These are phyloP conservation scores for Chironomus riparius DNA, from an alignment of 2,888 invertebrate species.

Conservation along the genomic window DNA sequence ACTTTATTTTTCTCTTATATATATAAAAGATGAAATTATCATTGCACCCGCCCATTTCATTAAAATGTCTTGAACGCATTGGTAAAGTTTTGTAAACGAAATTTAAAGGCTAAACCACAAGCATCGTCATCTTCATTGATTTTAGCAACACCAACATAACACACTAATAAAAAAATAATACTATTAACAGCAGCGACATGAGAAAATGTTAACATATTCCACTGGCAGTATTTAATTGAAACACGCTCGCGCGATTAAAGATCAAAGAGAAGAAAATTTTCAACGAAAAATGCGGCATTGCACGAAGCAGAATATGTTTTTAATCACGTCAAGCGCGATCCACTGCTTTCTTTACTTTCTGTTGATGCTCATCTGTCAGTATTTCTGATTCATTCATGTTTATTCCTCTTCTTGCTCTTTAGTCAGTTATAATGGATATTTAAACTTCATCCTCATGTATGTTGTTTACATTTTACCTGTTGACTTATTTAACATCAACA, in stretches of 20 bases:
- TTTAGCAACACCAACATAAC: background rate
- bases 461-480: too few relatives aligned
- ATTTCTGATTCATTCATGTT: constrained; percentile 12
- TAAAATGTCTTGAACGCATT: background rate
- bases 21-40: background rate
- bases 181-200: background rate
- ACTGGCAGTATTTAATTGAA: constrained; percentile 16
- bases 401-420: background rate
- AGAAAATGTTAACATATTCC: background rate
- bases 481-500: too few relatives aligned
- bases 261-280: constrained; percentile 7
- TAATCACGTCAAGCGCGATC: constrained; percentile 11
- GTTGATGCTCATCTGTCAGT: constrained; percentile 21
- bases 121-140: too few relatives aligned
- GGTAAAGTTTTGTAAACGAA: too few relatives aligned
- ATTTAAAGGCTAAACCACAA: too few relatives aligned
- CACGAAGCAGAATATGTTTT: constrained; percentile 7
- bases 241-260: constrained; percentile 19
- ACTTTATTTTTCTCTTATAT: background rate
- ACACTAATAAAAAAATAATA: background rate
- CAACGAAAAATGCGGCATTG: background rate
- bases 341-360: background rate
- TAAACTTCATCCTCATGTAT: too few relatives aligned
- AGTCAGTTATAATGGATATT: too few relatives aligned
- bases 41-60: background rate